Evolutionary conservation across 2,113 vertebrate genomes (phyloP).

Genomic region (Dasyurus viverrinus): DNA sequence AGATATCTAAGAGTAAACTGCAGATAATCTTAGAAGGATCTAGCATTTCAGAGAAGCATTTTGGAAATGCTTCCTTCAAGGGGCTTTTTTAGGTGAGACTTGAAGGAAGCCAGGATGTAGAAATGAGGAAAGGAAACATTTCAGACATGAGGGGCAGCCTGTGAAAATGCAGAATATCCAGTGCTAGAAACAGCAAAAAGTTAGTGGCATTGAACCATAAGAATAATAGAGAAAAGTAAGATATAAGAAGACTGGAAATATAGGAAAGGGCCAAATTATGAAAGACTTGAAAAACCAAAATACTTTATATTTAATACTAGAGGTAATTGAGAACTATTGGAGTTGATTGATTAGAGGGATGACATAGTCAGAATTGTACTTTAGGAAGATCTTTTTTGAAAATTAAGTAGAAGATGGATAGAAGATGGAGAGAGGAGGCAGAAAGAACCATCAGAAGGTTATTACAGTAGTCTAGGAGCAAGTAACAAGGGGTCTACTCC

Average conservation of each 20-base stretch:
- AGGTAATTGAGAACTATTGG: not conserved
- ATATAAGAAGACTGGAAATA: not conserved
- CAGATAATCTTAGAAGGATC: not conserved
- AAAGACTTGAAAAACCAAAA: not conserved
- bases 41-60: not conserved
- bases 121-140: not conserved
- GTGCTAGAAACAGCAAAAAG: not conserved
- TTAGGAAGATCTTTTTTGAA: not conserved
- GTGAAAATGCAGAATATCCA: not conserved
- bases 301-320: not conserved
- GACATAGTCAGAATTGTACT: not conserved
- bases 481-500: not conserved
- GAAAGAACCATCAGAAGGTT: not conserved
- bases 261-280: not conserved
- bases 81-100: not conserved
- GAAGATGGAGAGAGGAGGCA: not conserved
- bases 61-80: not conserved
- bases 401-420: not conserved
- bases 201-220: not conserved
- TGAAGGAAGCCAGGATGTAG: not conserved
- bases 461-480: not conserved
- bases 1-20: not conserved
- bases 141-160: not conserved
- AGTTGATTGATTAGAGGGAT: not conserved
- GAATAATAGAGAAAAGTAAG: not conserved